Evolutionary conservation across 2,888 invertebrate species (phyloP), one percentile per base, ranked within the genome.

Genomic region (Drosophila ustulata): DNA sequence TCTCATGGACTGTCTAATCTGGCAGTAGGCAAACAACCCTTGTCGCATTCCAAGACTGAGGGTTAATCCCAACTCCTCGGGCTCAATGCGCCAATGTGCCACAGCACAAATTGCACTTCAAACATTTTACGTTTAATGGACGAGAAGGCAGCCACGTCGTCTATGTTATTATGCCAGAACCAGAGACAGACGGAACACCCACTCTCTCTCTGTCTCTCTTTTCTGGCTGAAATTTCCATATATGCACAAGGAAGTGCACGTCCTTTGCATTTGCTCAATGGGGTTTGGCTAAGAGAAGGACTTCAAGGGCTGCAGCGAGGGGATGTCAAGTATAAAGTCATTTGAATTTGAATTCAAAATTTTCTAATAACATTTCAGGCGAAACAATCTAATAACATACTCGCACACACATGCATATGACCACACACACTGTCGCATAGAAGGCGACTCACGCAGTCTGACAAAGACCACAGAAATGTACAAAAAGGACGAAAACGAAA

Each of bases 301-400:
- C 11, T 9, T 34, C 34, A 46, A 18, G 46, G 30, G 39, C 5
- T 43, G 45, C 8, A 9, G 9, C 25, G 13, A 28, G 25, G 25
- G 9, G 47, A 47, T 62, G 59, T 70, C 57, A 76, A 77, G 76
- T 72, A 89, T 82, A 78, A 89, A 89, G 89, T 89, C 86, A 89
- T 89, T 89, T 89, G 81, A 84, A 88, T 88, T 88, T 88, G 84
- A 82, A 88, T 84, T 83, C 88, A 82, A 74, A 85, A 88, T 82
- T 79, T 82, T 89, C 88, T 84, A 89, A 89, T 89, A 89, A 86
- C 89, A 84, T 89, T 88, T 82, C 75, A 85, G 83, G 67, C 76
- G 88, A 83, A 89, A 88, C 87, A 88, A 88, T 89, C 87, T 83
- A 85, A 83, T 82, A 82, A 75, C 76, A 78, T 59, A 68, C n/a